Evolutionary conservation across 2,113 vertebrate genomes (phyloP).

Genomic region (Apteryx mantelli): DNA sequence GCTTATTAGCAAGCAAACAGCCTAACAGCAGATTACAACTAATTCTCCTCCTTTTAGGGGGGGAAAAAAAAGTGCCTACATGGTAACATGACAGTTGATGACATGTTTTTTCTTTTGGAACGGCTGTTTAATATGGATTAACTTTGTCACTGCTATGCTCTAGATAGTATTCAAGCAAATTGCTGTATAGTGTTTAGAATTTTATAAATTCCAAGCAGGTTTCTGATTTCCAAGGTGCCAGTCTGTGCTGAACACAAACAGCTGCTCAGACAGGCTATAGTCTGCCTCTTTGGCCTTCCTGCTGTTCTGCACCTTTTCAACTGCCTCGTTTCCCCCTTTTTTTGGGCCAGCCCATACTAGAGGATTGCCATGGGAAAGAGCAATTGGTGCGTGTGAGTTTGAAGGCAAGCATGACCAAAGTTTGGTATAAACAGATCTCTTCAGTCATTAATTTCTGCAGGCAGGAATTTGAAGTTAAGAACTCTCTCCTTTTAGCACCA

Average conservation of each 20-base stretch:
- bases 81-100: not conserved
- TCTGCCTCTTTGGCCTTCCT: not conserved
- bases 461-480: not conserved
- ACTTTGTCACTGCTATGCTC: not conserved
- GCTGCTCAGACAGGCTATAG: not conserved
- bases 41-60: not conserved
- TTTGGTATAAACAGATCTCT: not conserved
- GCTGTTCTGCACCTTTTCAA: not conserved
- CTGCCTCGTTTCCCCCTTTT: not conserved
- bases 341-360: not conserved
- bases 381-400: not conserved
- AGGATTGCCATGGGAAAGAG: not conserved
- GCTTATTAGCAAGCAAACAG: not conserved
- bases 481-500: not conserved
- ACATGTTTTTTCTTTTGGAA: not conserved
- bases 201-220: not conserved
- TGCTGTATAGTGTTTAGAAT: not conserved
- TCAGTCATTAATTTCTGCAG: not conserved
- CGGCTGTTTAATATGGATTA: not conserved
- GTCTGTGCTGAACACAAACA: not conserved
- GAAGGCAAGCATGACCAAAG: not conserved
- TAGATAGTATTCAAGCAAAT: not conserved
- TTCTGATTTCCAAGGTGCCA: not conserved
- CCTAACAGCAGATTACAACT: not conserved
- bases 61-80: not conserved